A percentile compares a stretch with the other conserved stretches of the same genome.
Conservation (phyloP, 2,797 vertebrate species). For the Vipera latastei region DNA sequence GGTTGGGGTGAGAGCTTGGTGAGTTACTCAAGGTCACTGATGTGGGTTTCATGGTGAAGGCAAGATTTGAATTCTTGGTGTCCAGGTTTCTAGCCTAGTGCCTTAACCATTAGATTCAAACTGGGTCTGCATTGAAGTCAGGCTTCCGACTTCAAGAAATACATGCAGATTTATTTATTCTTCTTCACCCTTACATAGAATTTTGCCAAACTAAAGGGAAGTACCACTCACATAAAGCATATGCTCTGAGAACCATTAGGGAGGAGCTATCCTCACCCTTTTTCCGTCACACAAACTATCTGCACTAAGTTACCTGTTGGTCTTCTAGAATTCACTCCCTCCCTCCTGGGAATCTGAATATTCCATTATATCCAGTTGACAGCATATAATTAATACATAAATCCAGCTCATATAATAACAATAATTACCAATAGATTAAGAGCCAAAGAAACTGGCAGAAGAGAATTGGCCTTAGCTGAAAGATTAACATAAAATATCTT, state of each 20-base stretch:
- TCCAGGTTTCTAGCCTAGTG: no score
- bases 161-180: background rate
- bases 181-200: background rate
- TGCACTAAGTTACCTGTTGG: background rate
- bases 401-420: background rate
- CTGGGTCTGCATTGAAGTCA: no score
- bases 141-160: background rate
- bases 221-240: background rate
- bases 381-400: background rate
- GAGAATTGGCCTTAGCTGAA: background rate
- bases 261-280: background rate
- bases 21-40: no score
- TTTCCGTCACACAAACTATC: background rate
- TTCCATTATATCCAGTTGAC: background rate
- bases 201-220: background rate
- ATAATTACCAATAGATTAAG: background rate
- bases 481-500: background rate
- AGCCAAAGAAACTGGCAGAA: background rate
- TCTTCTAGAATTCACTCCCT: background rate
- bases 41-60: no score
- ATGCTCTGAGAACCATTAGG: background rate
- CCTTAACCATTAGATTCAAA: background rate
- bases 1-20: no score
- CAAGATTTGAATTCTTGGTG: no score
- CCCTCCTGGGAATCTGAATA: background rate